These are phyloP conservation scores for Pagetopsis macropterus DNA, from an alignment of 2,797 vertebrate species.

Conservation along the genomic window DNA sequence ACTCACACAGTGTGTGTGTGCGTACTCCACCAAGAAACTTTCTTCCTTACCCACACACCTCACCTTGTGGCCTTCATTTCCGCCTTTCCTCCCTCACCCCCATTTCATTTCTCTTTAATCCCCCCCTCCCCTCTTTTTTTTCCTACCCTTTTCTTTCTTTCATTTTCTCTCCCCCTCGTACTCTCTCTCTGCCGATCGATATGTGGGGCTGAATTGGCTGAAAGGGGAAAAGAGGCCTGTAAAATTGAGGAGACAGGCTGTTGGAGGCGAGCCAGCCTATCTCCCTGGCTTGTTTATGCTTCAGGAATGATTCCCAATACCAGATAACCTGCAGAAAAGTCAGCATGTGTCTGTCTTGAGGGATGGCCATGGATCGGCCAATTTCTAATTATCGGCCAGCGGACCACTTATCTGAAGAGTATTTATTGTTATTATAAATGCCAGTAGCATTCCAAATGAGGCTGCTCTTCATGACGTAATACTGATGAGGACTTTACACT, in stretches of 20 bases:
- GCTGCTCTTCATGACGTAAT: conserved; percentile 36
- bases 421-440: conserved; percentile 79
- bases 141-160: conserved; percentile 55
- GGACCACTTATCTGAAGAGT: conserved; percentile 64
- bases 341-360: conserved; percentile 80
- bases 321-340: conserved; percentile 80
- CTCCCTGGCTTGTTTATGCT: conserved; percentile 83
- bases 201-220: conserved; percentile 84
- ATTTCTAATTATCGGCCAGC: conserved; percentile 77
- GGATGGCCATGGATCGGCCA: conserved; percentile 71
- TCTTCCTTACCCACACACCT: conserved; percentile 57
- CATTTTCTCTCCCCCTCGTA: conserved; percentile 38
- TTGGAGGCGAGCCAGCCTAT: conserved; percentile 79
- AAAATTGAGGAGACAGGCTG: conserved; percentile 81
- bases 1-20: background rate
- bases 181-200: conserved; percentile 71
- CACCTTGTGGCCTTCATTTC: conserved; percentile 72
- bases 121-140: conserved; percentile 31
- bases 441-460: conserved; percentile 60
- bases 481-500: conserved; percentile 18
- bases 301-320: conserved; percentile 83
- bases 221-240: conserved; percentile 81
- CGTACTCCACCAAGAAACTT: conserved; percentile 49
- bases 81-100: conserved; percentile 36
- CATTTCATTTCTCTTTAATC: conserved; percentile 49